These are phyloP conservation scores for Coelopa frigida DNA, from an alignment of 1,140 invertebrate genomes.

Conservation along the genomic window DNA sequence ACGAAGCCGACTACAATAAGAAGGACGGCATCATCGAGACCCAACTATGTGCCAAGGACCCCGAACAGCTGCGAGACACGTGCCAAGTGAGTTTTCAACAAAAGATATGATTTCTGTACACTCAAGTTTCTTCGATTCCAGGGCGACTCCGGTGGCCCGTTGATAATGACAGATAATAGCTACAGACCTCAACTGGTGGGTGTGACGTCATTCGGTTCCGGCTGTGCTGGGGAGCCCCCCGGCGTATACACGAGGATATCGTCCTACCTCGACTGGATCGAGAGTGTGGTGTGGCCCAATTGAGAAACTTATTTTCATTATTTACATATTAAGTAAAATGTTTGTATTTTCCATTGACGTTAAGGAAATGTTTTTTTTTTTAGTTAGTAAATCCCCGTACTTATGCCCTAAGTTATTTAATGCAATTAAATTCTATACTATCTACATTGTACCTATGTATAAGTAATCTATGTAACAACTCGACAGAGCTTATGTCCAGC, in stretches of 20 bases:
- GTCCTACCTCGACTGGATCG: constrained; percentile 53
- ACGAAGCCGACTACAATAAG: background rate
- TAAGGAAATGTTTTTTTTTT: too few relatives aligned
- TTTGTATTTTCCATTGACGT: too few relatives aligned
- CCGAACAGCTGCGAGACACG: constrained; percentile 9
- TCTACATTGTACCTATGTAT: too few relatives aligned
- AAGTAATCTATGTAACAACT: too few relatives aligned
- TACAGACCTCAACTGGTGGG: constrained; percentile 48
- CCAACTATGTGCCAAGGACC: constrained; percentile 19
- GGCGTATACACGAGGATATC: constrained; percentile 50
- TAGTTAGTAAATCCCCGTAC: too few relatives aligned
- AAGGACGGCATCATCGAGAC: constrained; percentile 11
- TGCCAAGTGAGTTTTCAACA: constrained; percentile 13
- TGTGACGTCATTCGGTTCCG: constrained; percentile 42
- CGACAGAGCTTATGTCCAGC: too few relatives aligned
- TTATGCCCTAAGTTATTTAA: too few relatives aligned
- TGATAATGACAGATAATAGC: constrained; percentile 8
- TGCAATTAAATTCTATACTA: too few relatives aligned
- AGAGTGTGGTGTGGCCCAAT: constrained; percentile 45
- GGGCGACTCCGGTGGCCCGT: constrained; percentile 19
- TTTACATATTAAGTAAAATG: background rate
- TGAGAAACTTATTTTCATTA: too few relatives aligned
- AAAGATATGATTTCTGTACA: background rate
- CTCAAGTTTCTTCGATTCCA: constrained; percentile 10
- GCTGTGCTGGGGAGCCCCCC: constrained; percentile 40